Percentiles rank a stretch among this genome's conserved stretches.
Conservation (phyloP, 2,113 vertebrate species). For the Thomomys bottae region DNA sequence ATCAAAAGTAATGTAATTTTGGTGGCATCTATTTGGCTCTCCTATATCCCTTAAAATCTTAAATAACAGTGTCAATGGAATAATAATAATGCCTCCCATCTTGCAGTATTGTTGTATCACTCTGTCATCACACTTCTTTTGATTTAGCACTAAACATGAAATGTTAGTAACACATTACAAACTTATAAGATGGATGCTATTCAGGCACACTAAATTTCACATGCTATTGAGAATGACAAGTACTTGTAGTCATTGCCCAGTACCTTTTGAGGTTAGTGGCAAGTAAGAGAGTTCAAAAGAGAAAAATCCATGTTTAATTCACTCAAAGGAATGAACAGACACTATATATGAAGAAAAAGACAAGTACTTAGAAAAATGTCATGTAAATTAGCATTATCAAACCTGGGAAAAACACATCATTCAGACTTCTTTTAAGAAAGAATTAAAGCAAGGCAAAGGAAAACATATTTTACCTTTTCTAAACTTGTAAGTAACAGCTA, state of each 20-base stretch:
- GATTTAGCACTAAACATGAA: neutral
- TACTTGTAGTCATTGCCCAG: neutral
- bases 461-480: neutral
- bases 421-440: neutral
- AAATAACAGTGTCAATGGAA: neutral
- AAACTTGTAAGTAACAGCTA: neutral
- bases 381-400: neutral
- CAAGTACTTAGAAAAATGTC: constrained; percentile 22
- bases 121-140: neutral
- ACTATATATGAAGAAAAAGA: constrained; percentile 1
- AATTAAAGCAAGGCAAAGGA: neutral
- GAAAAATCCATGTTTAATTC: neutral
- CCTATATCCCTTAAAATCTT: constrained; percentile 42
- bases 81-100: neutral
- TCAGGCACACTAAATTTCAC: neutral
- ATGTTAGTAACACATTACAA: neutral
- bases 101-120: neutral
- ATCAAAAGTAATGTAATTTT: constrained; percentile 26
- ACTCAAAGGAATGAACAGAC: neutral
- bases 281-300: neutral
- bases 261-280: neutral
- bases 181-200: neutral
- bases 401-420: neutral
- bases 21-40: neutral
- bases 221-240: neutral